phyloP scores from a whole-genome alignment of 2,888 invertebrate genomes.

The Invenusta paracnida region DNA sequence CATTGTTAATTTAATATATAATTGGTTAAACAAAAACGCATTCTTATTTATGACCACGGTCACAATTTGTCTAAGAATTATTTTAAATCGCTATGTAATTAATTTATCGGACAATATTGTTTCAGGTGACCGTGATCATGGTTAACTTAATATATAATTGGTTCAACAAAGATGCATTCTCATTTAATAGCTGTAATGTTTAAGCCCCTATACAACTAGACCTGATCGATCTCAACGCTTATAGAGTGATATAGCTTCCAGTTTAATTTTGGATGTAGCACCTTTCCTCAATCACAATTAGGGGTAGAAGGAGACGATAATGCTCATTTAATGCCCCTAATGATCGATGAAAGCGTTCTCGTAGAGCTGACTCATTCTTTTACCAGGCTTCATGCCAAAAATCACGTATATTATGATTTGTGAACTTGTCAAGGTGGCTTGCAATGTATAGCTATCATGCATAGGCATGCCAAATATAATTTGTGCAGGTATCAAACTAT shows the following conservation, averaged over 20 bases:
- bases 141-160: no score
- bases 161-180: no score
- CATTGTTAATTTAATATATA: no score
- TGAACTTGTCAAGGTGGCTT: not conserved
- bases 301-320: not conserved
- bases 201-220: not conserved
- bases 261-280: not conserved
- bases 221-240: not conserved
- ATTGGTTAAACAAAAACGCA: no score
- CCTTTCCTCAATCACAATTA: not conserved
- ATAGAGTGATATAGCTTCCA: not conserved
- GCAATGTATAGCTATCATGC: not conserved
- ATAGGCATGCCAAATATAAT: not conserved
- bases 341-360: not conserved
- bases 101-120: no score
- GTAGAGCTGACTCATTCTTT: not conserved
- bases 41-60: no score
- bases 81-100: no score
- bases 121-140: no score
- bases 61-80: no score
- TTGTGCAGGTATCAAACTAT: not conserved
- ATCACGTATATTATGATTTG: not conserved
- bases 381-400: not conserved
- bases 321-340: not conserved
- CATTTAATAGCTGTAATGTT: not conserved